Evolutionary conservation across 2,797 vertebrate species (phyloP), one percentile per base, ranked within the genome.

Genomic region (Gambusia yucatana): DNA sequence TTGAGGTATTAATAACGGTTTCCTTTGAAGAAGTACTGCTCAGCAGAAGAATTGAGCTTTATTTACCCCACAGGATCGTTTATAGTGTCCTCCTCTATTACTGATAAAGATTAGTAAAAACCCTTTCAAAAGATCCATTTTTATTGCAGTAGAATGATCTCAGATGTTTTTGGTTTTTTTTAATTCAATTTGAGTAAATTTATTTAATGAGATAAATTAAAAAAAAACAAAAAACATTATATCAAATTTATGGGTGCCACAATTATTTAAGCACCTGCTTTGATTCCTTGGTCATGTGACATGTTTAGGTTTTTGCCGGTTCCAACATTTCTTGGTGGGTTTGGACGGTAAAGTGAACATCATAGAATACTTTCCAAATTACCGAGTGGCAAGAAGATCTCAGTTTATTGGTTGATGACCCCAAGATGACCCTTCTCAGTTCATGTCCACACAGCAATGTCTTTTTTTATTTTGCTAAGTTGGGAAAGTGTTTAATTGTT

Each of bases 1-100:
- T 74, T 79, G 83, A 88, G 59, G 81, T 78, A 82, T 41, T 13
- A 7, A n/a, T 33, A 74, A 52, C 43, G 1, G 61, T 77, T 84
- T 82, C 3, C 25, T 81, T 81, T 70, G n/a, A 76, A 72, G 48
- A 79, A 9, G 11, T 69, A 28, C 59, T 78, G n/a, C 72, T 77
- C 30, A 46, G 63, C 65, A 81, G 55, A 83, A 76, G 72, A 36
- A 65, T 76, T 80, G 67, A 55, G 82, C 72, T 48, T 36, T 78
- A 55, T n/a, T 73, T 72, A 59, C 17, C 63, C 25, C 25, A 46
- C 9, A n/a, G 65, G 22, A 43, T 43, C 1, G 2, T 43, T 9
- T 43, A n/a, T 5, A 22, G 63, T 28, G 44, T 17, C 25, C 13
- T 46, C 25, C 43, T 17, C 41, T 71, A 46, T 46, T 8, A 17